Base-by-base conservation (phyloP, 1,140 invertebrate species). In the Papilio polytes region DNA sequence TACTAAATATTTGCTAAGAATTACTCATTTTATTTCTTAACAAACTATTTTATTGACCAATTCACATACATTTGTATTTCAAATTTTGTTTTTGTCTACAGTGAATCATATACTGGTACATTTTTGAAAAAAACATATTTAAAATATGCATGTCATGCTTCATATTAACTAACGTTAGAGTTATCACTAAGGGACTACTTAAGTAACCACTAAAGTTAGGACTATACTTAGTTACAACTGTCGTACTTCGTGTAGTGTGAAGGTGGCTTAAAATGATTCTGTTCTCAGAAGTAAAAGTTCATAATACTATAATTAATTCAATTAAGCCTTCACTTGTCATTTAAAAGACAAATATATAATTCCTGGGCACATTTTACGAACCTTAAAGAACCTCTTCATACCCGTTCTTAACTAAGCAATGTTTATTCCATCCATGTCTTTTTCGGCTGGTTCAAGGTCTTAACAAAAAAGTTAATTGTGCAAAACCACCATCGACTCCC, bases 1-100 rank as follows among this genome's bases (percentile, higher is more conserved):
- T 26, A 76, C 15, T 53, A 51, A 76, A 76, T 76, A 51, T 76
- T 76, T 51, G 74, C 44, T 13, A 2, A 76, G 46, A 10, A 46
- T 51, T 76, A 10, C 44, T 76, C 44, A 31, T 76, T 76, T 51
- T 53, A 53, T 31, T 46, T 18, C 44, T 22, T 51, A 46, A 53
- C 44, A 31, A 76, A 76, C 20, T 13, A 15, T 44, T 22, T 48
- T 15, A 46, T 76, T 76, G 63, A 36, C 26, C 13, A 70, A 70
- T 70, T 15, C 22, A 15, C 26, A 26, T 36, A 15, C 22, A 12
- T 26, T 13, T 26, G 20, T 22, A 63, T 63, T 63, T 63, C n/a
- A 56, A 56, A 18, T 41, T 7, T 41, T 8, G 53, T 56, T 63
- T 63, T 63, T 22, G n/a, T 63, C 56, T 22, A 63, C 13, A 26